Conservation (phyloP, 2,797 vertebrate genomes). For the Okamejei kenojei region DNA sequence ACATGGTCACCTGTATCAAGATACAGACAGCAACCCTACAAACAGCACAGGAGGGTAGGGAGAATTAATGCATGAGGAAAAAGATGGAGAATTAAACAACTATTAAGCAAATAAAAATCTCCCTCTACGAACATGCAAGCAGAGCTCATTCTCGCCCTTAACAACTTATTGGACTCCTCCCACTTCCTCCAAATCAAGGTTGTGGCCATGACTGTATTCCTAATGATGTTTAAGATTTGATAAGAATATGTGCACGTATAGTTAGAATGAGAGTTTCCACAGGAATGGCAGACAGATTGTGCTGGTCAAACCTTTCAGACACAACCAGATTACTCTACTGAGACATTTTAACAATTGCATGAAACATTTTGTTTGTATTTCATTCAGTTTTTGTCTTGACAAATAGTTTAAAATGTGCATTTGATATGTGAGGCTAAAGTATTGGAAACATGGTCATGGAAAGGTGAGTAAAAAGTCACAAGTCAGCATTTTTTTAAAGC, state of each 20-base stretch:
- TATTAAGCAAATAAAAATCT: neutral
- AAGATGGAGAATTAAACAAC: neutral
- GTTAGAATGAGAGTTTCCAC: slow-evolving; percentile 93
- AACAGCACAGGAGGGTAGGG: too few species aligned
- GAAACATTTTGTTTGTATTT: slow-evolving; percentile 29
- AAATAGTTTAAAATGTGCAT: neutral
- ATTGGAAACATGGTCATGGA: neutral
- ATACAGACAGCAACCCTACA: too few species aligned
- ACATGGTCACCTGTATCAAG: too few species aligned
- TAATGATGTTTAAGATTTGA: slow-evolving; percentile 82
- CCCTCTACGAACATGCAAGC: neutral
- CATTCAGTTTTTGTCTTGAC: neutral
- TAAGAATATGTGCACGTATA: slow-evolving; percentile 97
- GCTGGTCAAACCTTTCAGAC: slow-evolving; percentile 46
- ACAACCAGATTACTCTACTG: neutral
- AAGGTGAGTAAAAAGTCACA: slow-evolving; percentile 7
- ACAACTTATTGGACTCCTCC: too few species aligned
- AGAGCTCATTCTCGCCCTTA: too few species aligned
- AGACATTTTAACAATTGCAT: slow-evolving; percentile 16
- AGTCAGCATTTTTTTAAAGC: neutral
- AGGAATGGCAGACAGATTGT: slow-evolving; percentile 82
- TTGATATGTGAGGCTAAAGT: neutral
- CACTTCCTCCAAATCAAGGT: too few species aligned
- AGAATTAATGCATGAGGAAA: neutral
- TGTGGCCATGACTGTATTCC: slow-evolving; percentile 68